Base-by-base conservation (phyloP, 2,797 vertebrate species). In the Natrix natrix region DNA sequence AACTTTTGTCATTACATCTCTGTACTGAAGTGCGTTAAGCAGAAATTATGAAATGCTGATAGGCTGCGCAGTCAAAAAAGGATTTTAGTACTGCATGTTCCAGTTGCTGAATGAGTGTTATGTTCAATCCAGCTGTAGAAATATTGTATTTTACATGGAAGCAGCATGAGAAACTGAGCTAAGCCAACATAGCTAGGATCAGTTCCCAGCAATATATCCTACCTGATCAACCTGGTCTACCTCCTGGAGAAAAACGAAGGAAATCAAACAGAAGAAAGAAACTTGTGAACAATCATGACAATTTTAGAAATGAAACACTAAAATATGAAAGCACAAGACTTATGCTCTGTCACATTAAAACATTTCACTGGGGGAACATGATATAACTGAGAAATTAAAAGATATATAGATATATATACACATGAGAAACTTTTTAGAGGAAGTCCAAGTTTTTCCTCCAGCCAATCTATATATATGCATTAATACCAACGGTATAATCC, bases 201-300 rank as follows among this genome's bases (percentile, higher is more conserved):
- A 97, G 97, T 96, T 97, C 98, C 98, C 98, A 97, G 97, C 98
- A 96, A 95, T 91, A 97, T 97, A 96, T 98, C 98, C 99, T 99
- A 99, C 99, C 99, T 99, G 99, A 98, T 99, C 99, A 98, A 98
- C 99, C 98, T 99, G 99, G 98, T 99, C 98, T 99, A 99, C 98
- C 98, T 99, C 99, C 99, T 99, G 99, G 98, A 98, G 99, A 98
- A 97, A 98, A 98, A 98, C 97, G 97, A 96, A 97, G 98, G 98
- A 98, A 98, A 98, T 98, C 98, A 98, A 98, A 99, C 98, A 99
- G 98, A 98, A 99, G 98, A 99, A 98, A 99, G 98, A 99, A 98
- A 99, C 98, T 98, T 96, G 98, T 99, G 98, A 99, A 99, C 99
- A 98, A 98, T 98, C 98, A 97, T 97, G 97, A 96, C 92, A 97